phyloP scores from a whole-genome alignment of 1,140 invertebrate genomes.

The Hylaeus volcanicus region DNA sequence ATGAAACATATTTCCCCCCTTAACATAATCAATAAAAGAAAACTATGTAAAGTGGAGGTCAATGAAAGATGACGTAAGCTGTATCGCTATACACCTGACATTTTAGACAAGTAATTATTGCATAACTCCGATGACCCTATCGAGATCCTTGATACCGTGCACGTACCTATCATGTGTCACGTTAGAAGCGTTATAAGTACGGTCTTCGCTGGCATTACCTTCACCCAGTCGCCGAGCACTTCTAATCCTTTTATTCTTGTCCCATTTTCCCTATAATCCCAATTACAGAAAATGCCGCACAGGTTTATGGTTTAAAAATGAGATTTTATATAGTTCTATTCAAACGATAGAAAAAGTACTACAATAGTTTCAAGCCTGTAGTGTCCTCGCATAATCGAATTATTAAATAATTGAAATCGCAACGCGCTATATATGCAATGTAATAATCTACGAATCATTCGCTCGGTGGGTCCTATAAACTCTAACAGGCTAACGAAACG shows the following conservation, averaged over 20 bases:
- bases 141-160: slow-evolving; percentile 15
- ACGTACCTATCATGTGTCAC: slow-evolving; percentile 45
- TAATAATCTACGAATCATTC: background rate
- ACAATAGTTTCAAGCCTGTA: no score
- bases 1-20: no score
- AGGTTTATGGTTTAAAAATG: slow-evolving; percentile 1
- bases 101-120: slow-evolving; percentile 35
- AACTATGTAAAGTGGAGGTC: background rate
- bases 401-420: no score
- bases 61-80: background rate
- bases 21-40: background rate
- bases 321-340: background rate
- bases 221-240: slow-evolving; percentile 15
- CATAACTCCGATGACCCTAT: slow-evolving; percentile 28
- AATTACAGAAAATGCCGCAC: slow-evolving; percentile 1
- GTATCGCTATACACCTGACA: background rate
- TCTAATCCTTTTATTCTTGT: slow-evolving; percentile 42
- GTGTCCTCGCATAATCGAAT: no score
- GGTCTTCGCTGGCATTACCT: slow-evolving; percentile 38
- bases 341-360: no score
- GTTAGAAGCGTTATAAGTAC: slow-evolving; percentile 60
- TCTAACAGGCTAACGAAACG: background rate
- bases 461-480: background rate
- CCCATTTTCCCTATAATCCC: slow-evolving; percentile 38
- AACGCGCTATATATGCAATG: no score